Conservation (phyloP, 2,113 vertebrate genomes). For the Cavia porcellus region DNA sequence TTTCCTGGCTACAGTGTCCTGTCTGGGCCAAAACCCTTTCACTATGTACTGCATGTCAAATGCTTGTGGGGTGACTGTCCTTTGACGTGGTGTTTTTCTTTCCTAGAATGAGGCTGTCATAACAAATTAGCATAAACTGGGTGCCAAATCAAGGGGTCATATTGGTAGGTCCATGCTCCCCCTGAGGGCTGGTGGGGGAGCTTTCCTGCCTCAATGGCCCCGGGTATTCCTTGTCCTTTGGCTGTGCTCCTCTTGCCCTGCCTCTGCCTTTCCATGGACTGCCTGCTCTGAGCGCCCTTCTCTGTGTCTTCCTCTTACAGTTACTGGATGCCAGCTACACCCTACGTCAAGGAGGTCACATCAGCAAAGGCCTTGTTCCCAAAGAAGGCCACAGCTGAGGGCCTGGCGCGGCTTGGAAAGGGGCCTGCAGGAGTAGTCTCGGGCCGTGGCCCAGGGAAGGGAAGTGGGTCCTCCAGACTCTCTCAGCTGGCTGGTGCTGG, state of each 20-base stretch:
- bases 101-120: not conserved
- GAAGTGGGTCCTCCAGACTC: not conserved
- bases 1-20: too few relatives aligned
- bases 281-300: not conserved
- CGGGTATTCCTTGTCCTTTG: not conserved
- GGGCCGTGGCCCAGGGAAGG: too few relatives aligned
- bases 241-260: not conserved
- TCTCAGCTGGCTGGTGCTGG: not conserved
- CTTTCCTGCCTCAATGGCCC: not conserved
- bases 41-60: not conserved
- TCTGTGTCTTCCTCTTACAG: not conserved
- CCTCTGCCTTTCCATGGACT: not conserved
- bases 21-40: too few relatives aligned
- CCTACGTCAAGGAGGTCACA: not conserved
- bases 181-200: not conserved
- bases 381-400: not conserved
- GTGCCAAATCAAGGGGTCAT: not conserved
- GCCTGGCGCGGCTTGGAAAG: not conserved
- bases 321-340: too few relatives aligned
- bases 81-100: not conserved
- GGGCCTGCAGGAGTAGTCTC: not conserved
- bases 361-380: not conserved
- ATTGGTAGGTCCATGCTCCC: not conserved
- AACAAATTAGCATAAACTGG: not conserved
- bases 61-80: not conserved